Evolutionary conservation across 1,140 invertebrate genomes (phyloP).

Genomic region (Sinonovacula constricta): DNA sequence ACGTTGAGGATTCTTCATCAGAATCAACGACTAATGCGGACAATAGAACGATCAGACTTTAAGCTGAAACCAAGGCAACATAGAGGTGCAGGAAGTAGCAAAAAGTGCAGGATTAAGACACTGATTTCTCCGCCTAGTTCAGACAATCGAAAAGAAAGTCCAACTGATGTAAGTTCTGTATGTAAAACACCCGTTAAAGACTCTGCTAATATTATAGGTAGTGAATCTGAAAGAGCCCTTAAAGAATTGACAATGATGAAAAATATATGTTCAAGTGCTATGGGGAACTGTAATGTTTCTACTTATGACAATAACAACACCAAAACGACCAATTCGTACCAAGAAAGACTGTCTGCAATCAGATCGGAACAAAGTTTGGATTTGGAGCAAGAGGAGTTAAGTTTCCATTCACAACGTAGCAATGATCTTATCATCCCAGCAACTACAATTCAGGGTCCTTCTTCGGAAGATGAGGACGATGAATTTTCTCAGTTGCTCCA

Average conservation of each 20-base stretch:
- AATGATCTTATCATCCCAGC: slow-evolving; percentile 8
- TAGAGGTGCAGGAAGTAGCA: slow-evolving; percentile 19
- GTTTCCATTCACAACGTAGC: too few species aligned
- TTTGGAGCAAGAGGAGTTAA: too few species aligned
- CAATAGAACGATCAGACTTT: slow-evolving; percentile 66
- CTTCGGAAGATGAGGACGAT: slow-evolving; percentile 45
- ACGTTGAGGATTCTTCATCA: slow-evolving; percentile 84
- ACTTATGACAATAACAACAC: too few species aligned
- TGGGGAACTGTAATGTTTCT: too few species aligned
- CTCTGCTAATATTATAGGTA: neutral
- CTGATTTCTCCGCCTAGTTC: slow-evolving; percentile 54
- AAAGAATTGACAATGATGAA: too few species aligned
- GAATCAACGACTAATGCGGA: slow-evolving; percentile 70
- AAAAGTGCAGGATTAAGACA: slow-evolving; percentile 41
- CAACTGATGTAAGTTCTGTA: slow-evolving; percentile 54
- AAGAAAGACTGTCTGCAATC: too few species aligned
- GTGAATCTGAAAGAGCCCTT: slow-evolving; percentile 11
- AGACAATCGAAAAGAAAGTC: slow-evolving; percentile 56
- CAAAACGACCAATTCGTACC: too few species aligned
- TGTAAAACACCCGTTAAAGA: slow-evolving; percentile 30
- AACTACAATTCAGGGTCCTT: slow-evolving; percentile 31
- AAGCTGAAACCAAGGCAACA: slow-evolving; percentile 35
- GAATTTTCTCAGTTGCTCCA: slow-evolving; percentile 24
- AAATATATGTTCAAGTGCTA: too few species aligned
- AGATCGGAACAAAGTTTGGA: too few species aligned